Evolutionary conservation across 2,888 invertebrate species (phyloP).

Genomic region (Eulithis testata): DNA sequence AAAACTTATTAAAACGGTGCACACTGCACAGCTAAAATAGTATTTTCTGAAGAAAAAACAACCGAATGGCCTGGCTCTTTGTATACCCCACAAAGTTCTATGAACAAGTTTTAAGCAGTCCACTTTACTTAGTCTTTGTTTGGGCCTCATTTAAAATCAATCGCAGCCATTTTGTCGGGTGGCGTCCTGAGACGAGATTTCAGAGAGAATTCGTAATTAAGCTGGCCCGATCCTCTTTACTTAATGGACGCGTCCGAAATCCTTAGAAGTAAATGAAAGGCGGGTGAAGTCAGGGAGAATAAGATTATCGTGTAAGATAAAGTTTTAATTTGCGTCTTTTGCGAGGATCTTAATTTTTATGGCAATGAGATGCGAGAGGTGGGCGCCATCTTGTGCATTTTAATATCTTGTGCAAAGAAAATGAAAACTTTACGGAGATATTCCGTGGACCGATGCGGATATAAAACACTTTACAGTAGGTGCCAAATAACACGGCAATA

Average conservation of each 20-base stretch:
- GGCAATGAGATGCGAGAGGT: slow-evolving; percentile 35
- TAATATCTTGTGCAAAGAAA: slow-evolving; percentile 26
- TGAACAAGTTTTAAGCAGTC: slow-evolving; percentile 61
- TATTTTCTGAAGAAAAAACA: background rate
- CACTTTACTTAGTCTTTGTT: slow-evolving; percentile 67
- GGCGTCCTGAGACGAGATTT: slow-evolving; percentile 68
- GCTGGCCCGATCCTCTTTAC: slow-evolving; percentile 75
- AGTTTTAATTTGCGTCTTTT: slow-evolving; percentile 54
- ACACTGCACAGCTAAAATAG: background rate
- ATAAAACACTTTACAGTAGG: too few species aligned
- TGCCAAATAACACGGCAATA: too few species aligned
- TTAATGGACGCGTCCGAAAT: slow-evolving; percentile 77
- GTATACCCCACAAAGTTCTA: slow-evolving; percentile 64
- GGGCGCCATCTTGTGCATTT: slow-evolving; percentile 30
- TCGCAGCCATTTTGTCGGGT: slow-evolving; percentile 73
- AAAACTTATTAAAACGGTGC: too few species aligned
- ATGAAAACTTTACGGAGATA: slow-evolving; percentile 9
- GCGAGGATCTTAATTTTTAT: slow-evolving; percentile 52
- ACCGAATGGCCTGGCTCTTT: slow-evolving; percentile 32
- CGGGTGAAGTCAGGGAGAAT: slow-evolving; percentile 63
- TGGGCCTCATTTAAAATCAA: slow-evolving; percentile 81
- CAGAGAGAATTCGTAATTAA: slow-evolving; percentile 82
- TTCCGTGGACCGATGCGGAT: background rate
- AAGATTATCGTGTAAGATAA: slow-evolving; percentile 62
- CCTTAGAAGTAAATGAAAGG: slow-evolving; percentile 67